Evolutionary conservation across 2,113 vertebrate species (phyloP), one percentile per base, ranked within the genome.

Genomic region (Cyrtonyx montezumae): DNA sequence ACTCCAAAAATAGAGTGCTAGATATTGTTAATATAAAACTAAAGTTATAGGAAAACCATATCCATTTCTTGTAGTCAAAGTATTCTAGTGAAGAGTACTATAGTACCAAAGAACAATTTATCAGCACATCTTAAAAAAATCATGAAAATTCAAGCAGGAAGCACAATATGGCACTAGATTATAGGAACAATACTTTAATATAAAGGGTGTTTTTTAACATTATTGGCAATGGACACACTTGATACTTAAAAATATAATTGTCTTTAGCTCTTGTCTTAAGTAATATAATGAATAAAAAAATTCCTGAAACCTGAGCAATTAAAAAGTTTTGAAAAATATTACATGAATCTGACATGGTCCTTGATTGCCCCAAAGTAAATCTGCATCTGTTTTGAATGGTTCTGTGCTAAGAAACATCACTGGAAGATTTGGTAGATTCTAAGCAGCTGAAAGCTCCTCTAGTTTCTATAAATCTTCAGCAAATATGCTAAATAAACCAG

Each of bases 401-500:
- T 8, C 21, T 55, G 11, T 53, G 15, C 3, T 59, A 46, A 59
- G 4, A 42, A 59, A 46, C 32, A 56, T 12, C 8, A 28, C 6
- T 77, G 75, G n/a, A 81, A 88, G 19, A 62, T 30, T 22, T 2
- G 1, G 42, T 45, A 70, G 51, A 62, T 37, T 63, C 59, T 55
- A 13, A 65, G 66, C 56, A 74, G 48, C 66, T 34, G 36, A 70
- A 48, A 92, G 84, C 58, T 71, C 25, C 13, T 53, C 23, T 80
- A 21, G 36, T 63, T 70, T 53, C 4, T 49, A 37, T 81, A 87
- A 81, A 67, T 87, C 51, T 61, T 81, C 68, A 66, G 46, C 25
- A 75, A 84, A 78, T 34, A 51, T 75, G 83, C 30, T 75, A 93
- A 87, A 89, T 84, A 89, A 91, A 84, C 56, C 78, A 51, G n/a